Percentiles rank a stretch among this genome's conserved stretches.
Conservation (phyloP, 2,797 vertebrate species). For the Heliangelus exortis region DNA sequence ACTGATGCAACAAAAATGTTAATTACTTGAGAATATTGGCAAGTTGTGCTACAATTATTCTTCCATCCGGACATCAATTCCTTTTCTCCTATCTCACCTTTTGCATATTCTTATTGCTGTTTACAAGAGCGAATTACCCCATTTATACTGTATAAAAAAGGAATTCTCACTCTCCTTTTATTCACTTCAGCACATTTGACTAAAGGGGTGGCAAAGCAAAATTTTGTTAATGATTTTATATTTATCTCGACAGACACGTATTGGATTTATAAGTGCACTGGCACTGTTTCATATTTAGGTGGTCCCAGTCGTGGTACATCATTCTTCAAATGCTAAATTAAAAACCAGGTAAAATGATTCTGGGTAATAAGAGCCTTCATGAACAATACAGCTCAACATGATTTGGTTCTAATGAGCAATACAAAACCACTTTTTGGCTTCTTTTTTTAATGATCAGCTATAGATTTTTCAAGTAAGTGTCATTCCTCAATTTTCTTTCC, state of each 20-base stretch:
- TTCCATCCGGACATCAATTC: background rate
- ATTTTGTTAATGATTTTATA: background rate
- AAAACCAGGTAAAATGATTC: background rate
- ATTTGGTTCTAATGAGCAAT: background rate
- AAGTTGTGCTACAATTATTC: background rate
- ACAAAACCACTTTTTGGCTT: background rate
- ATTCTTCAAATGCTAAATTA: background rate
- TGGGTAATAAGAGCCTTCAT: background rate
- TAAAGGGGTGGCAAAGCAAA: background rate
- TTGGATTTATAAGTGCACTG: background rate
- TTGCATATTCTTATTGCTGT: background rate
- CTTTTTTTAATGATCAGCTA: background rate
- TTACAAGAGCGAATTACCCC: background rate
- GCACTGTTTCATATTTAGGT: background rate
- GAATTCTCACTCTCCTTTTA: background rate
- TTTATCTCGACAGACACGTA: background rate
- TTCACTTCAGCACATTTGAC: background rate
- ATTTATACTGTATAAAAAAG: background rate
- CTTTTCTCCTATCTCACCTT: background rate
- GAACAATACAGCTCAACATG: background rate
- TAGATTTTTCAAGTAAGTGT: background rate
- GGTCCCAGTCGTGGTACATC: background rate
- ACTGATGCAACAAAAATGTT: constrained; percentile 36
- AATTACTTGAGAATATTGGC: constrained; percentile 30
- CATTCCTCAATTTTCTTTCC: background rate